phyloP scores from a whole-genome alignment of 1,140 invertebrate genomes.

The Ceratoteleas bidentatus region DNA sequence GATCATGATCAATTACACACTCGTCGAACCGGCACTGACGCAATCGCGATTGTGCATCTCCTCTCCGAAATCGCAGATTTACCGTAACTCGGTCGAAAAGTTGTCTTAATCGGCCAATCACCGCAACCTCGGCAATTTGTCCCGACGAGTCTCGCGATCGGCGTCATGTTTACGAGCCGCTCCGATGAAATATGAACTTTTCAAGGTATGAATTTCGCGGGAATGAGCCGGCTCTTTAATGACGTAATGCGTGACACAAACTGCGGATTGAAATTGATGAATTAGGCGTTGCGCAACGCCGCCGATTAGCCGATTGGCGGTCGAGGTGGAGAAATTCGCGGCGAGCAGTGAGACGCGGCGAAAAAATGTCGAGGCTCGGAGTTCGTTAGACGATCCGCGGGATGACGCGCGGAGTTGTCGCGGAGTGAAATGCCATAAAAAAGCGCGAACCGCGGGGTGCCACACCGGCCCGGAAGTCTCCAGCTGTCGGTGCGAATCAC shows the following conservation, averaged over 20 bases:
- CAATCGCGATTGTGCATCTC: no score
- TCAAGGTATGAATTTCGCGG: constrained; percentile 23
- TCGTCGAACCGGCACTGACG: no score
- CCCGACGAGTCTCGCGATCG: no score
- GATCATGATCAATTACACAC: no score
- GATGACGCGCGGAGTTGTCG: not conserved
- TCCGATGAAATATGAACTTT: constrained; percentile 39
- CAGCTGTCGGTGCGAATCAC: constrained; percentile 19
- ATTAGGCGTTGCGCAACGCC: constrained; percentile 41
- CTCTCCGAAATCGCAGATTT: no score
- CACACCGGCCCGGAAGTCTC: not conserved
- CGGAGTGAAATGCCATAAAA: no score
- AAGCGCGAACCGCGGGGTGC: not conserved
- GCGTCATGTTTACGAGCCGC: constrained; percentile 13
- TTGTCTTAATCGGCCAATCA: no score
- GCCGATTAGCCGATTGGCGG: constrained; percentile 35
- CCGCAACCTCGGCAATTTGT: no score
- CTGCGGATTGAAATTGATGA: constrained; percentile 51
- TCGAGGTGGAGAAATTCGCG: constrained; percentile 45
- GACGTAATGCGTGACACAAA: constrained; percentile 52
- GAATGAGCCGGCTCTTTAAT: constrained; percentile 25
- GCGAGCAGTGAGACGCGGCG: constrained; percentile 20
- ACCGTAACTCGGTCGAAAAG: no score
- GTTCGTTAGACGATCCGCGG: not conserved
- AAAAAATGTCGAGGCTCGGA: not conserved